Evolutionary conservation across 1,140 invertebrate genomes (phyloP), one percentile per base, ranked within the genome.

Genomic region (Achroia grisella): DNA sequence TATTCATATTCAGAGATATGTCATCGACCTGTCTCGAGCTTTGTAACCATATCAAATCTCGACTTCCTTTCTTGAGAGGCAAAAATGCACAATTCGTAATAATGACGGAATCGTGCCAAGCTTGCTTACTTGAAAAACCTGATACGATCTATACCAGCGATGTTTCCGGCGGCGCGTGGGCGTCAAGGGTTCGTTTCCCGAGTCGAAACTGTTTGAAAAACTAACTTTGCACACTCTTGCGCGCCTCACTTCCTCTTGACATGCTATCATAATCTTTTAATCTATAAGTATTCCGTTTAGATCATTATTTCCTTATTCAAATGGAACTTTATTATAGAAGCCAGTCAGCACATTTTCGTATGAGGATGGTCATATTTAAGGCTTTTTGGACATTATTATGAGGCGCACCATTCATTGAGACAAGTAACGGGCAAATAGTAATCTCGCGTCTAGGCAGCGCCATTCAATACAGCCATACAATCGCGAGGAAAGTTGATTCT

Each of bases 351-450:
- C 39, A 59, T 36, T 47, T 63, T 69, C 35, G 34, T 48, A 14
- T 52, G 44, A 39, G 50, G 40, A 41, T 33, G 31, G 40, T 36
- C n/a, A 58, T 52, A 29, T 60, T 56, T 53, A 57, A 65, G 52
- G 48, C 54, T 55, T 62, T 63, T 66, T 64, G 55, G 51, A 56
- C 50, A 55, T 61, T 63, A 64, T 61, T 39, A 35, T 50, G 61
- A 64, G 72, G 62, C 58, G 60, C 57, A 72, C 64, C 73, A 77
- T 77, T 79, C 78, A 82, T 79, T 82, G 62, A 82, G 66, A 72
- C 62, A 71, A 79, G 66, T 82, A 82, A 82, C 75, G 78, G 74
- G 71, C 69, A 75, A 75, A 76, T 79, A 79, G 66, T 76, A 79
- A 73, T 76, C 73, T 76, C 60, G 60, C 46, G 57, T 68, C 65